Conservation (phyloP, 1,140 invertebrate genomes). For the Drosophila varians region DNA sequence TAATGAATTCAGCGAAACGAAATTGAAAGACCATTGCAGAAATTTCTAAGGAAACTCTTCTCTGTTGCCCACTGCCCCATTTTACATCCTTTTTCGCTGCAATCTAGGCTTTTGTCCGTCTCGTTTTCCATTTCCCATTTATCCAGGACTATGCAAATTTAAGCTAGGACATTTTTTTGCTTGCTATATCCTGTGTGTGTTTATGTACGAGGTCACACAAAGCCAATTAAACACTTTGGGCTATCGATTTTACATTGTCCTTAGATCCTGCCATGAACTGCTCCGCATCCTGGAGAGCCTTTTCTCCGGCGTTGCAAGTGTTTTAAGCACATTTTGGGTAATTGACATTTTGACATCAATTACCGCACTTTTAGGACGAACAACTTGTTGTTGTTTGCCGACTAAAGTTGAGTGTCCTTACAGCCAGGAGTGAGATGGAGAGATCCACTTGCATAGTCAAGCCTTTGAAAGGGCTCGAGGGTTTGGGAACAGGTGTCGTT, state of each 20-base stretch:
- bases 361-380: constrained; percentile 52
- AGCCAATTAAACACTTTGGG: constrained; percentile 56
- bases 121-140: constrained; percentile 46
- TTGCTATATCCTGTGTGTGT: constrained; percentile 4
- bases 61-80: background rate
- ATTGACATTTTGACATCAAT: constrained; percentile 74
- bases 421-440: background rate
- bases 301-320: constrained; percentile 31
- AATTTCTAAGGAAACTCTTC: constrained; percentile 18
- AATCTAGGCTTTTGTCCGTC: constrained; percentile 34
- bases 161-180: constrained; percentile 11
- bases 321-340: constrained; percentile 67
- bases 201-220: constrained; percentile 31
- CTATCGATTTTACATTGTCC: constrained; percentile 45
- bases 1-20: constrained; percentile 71
- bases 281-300: background rate
- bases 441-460: background rate
- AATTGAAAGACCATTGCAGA: constrained; percentile 50
- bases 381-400: background rate
- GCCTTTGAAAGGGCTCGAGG: background rate
- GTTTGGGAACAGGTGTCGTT: background rate
- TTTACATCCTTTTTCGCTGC: constrained; percentile 9
- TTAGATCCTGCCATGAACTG: background rate
- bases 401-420: background rate
- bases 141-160: constrained; percentile 40